Base-by-base conservation (phyloP, 1,140 invertebrate species). In the Heliconius congener region DNA sequence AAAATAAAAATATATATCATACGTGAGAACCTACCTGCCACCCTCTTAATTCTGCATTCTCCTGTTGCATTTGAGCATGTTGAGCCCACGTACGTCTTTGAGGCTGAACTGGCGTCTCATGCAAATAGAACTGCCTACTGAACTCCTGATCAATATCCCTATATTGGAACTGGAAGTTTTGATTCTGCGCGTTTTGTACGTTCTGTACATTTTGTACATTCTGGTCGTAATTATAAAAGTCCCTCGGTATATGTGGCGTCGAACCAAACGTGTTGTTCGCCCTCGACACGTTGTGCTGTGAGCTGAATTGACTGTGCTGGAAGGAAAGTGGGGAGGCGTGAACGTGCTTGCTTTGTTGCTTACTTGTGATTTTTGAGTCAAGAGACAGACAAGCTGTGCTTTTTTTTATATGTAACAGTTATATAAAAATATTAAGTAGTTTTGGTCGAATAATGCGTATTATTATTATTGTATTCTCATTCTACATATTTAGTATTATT, bases 11-110 rank as follows among this genome's bases (percentile, higher is more conserved):
- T n/a, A n/a, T 72, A 39, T 39, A n/a, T 19, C 37, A 42, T 34
- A 18, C 16, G 13, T 71, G 3, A 18, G 16, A 16, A 52, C 86
- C 72, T 72, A 93, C 93, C 90, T 95, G 94, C 92, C 95, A 94
- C 74, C 95, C 94, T 13, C 94, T 87, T 71, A 95, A 91, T 82
- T 91, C 92, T 4, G 77, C 77, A 74, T 85, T 91, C 46, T 95
- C 93, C 79, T 95, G 93, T 66, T 93, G 85, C 55, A 84, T 89
- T 11, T 95, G 95, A 42, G 96, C 95, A 85, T 97, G 96, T 83
- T 97, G 96, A 66, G 96, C 96, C 97, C 97, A 97, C 6, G 97
- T 97, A 83, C 96, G 94, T 76, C 97, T 95, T 89, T 96, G 96
- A 73, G 96, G 94, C 83, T 95, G 95, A 80, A 96, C 95, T 66